Base-by-base conservation (phyloP, 2,797 vertebrate genomes). In the Orientallactaga sibirica region DNA sequence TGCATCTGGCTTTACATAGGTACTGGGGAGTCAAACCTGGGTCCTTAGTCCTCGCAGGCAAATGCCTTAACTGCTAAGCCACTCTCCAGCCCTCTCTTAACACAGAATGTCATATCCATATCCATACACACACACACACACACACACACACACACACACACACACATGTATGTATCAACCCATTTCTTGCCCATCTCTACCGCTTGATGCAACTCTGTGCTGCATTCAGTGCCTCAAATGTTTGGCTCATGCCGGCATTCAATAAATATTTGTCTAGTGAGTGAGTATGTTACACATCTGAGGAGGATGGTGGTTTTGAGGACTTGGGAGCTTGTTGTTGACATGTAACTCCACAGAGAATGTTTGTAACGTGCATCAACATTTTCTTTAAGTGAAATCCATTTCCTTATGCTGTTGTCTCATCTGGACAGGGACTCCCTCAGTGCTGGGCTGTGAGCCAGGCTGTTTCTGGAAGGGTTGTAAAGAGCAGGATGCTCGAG, bases 241-340 rank as follows among this genome's bases (percentile, higher is more conserved):
- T 85, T 74, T 95, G 93, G 92, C 88, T 77, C 74, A 71, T 73
- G 61, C 8, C 88, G 24, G n/a, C 79, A 79, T 88, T 93, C 70
- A 93, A 83, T 93, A 97, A 96, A 96, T 94, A 97, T 93, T 96
- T 97, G 95, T 82, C 29, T 88, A 90, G 74, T 97, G 90, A 96
- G 93, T 48, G 74, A 92, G 74, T n/a, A 70, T 92, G 29, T 96
- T 88, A 93, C 62, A 93, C 82, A 90, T 95, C 80, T 74, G 29
- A 86, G 62, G 90, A 92, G 88, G 93, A 73, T 3, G 73, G 92
- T 86, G 70, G 62, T 86, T 58, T 58, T 11, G 55, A 14, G 55
- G 55, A 58, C 93, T 86, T 84, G 58, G 58, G 93, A 88, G 95
- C 86, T 81, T 58, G 55, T 27, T 75, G 71, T 81, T 75, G 92